Evolutionary conservation across 35 echinoderm and acorn worm genomes (phyloP).

Genomic region (Ptychodera flava): DNA sequence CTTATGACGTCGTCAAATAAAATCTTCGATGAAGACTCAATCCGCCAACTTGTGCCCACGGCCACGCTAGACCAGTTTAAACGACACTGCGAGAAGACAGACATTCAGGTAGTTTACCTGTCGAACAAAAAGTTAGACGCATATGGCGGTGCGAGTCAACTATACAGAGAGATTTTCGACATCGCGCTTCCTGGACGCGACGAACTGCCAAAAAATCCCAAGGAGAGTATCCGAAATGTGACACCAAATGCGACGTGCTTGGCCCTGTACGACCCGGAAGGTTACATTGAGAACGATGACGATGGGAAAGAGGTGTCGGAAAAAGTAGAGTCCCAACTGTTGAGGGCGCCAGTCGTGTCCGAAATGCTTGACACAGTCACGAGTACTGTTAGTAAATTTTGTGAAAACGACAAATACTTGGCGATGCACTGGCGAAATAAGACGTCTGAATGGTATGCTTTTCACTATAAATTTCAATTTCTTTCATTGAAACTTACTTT

Average conservation of each 20-base stretch:
- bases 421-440: neutral
- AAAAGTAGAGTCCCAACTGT: neutral
- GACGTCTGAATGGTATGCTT: neutral
- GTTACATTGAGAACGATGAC: neutral
- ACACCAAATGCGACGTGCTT: neutral
- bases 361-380: neutral
- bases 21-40: neutral
- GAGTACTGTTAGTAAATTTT: neutral
- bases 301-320: neutral
- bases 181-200: neutral
- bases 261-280: neutral
- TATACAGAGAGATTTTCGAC: neutral
- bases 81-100: neutral
- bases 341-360: neutral
- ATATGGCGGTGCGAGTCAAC: neutral
- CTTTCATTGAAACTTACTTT: no score
- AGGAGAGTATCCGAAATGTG: neutral
- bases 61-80: neutral
- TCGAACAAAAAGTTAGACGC: neutral
- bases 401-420: neutral
- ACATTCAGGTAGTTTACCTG: neutral
- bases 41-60: neutral
- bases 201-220: neutral
- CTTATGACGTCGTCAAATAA: neutral
- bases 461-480: no score